Base-by-base conservation (phyloP, 1,140 invertebrate species). In the Popillia japonica region DNA sequence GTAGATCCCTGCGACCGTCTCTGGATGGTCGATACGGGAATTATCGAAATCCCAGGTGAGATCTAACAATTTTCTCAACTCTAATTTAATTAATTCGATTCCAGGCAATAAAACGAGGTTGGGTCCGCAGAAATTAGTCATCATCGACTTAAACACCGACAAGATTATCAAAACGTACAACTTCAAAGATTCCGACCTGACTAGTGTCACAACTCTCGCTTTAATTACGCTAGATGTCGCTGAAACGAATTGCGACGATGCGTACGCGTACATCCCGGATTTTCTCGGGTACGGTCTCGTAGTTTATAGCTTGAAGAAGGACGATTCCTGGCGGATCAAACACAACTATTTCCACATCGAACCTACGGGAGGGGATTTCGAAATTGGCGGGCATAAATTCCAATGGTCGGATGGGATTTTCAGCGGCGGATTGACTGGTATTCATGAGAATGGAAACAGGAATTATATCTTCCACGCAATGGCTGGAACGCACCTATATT, bases 311-410 rank as follows among this genome's bases (percentile, higher is more conserved):
- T 87, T 91, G 78, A 89, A 88, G 34, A 84, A 89, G 0, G 90
- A 91, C 79, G 88, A 90, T 27, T 92, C 92, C 4, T 95, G 93
- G 93, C 87, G 92, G 76, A 88, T 94, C 2, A 85, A 87, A 27
- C 93, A 95, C 80, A 93, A 94, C 80, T 95, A 91, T 83, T 94
- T 94, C 83, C 88, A 90, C 82, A 91, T 94, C 68, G 93, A 94
- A 85, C 93, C 93, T 0, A 81, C 91, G 0, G 86, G 89, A 72
- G 92, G 93, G 0, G 92, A 93, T 82, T 90, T 93, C 80, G 89
- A 90, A 75, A 89, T 94, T 42, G 90, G 89, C 42, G 92, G 90
- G 84, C 81, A 86, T 72, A 77, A 79, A 59, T 94, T 93, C 82
- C 92, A 93, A 84, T 94, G 93, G 93, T 91, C 90, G 68, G 93